Evolutionary conservation across 2,113 vertebrate genomes (phyloP).

Genomic region (Cebidichthys violaceus): DNA sequence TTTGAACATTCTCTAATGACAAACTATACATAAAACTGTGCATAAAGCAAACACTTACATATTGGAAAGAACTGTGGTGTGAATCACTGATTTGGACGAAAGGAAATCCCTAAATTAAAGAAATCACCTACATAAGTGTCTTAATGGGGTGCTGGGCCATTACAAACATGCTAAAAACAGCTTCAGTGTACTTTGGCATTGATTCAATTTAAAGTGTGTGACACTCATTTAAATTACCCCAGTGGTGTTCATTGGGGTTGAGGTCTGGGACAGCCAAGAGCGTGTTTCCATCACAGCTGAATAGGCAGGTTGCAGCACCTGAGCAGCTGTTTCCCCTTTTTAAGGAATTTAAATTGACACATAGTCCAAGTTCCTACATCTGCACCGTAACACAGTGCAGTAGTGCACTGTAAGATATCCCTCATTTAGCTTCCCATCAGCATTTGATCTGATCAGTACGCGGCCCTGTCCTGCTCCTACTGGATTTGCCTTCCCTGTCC

Average conservation of each 20-base stretch:
- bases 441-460: slow-evolving; percentile 42
- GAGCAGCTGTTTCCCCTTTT: slow-evolving; percentile 66
- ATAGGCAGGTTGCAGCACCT: slow-evolving; percentile 49
- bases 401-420: slow-evolving; percentile 29
- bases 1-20: slow-evolving; percentile 3
- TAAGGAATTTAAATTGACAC: slow-evolving; percentile 68
- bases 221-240: slow-evolving; percentile 43
- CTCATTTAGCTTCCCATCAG: slow-evolving; percentile 18
- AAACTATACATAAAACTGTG: slow-evolving; percentile 6
- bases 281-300: slow-evolving; percentile 52
- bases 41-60: slow-evolving; percentile 38
- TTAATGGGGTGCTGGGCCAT: slow-evolving; percentile 48
- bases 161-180: slow-evolving; percentile 56
- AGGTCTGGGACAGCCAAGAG: slow-evolving; percentile 31
- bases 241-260: slow-evolving; percentile 29
- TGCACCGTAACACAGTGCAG: neutral
- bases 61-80: slow-evolving; percentile 42
- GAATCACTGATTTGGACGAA: slow-evolving; percentile 16
- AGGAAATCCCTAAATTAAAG: slow-evolving; percentile 60
- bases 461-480: neutral
- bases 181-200: slow-evolving; percentile 37
- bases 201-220: slow-evolving; percentile 38
- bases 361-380: slow-evolving; percentile 53
- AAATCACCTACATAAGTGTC: slow-evolving; percentile 46
- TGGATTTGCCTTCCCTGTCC: slow-evolving; percentile 55